A percentile compares a stretch with the other conserved stretches of the same genome.
phyloP scores from a whole-genome alignment of 2,888 invertebrate genomes.

The Anoplius nigerrimus region DNA sequence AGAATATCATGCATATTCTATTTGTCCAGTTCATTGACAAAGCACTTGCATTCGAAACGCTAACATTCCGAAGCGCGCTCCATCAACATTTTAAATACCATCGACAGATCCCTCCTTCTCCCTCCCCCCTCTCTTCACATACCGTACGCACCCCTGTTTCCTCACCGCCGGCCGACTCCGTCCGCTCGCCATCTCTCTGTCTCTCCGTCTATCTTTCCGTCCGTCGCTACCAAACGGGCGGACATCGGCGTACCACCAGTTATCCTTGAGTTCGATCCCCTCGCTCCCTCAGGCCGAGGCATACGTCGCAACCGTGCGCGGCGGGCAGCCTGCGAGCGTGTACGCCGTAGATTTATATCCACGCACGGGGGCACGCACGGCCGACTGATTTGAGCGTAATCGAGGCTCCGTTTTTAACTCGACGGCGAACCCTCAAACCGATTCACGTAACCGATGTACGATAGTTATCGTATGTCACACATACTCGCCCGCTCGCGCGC shows the following conservation, averaged over 20 bases:
- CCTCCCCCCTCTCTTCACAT: background rate
- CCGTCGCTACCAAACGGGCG: slow-evolving; percentile 24
- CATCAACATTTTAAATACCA: slow-evolving; percentile 21
- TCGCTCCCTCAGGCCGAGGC: slow-evolving; percentile 27
- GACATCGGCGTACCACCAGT: slow-evolving; percentile 59
- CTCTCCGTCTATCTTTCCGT: slow-evolving; percentile 2
- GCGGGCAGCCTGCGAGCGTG: slow-evolving; percentile 33
- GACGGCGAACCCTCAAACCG: no score
- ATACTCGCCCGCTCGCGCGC: no score
- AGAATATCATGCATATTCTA: no score
- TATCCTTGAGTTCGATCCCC: slow-evolving; percentile 73
- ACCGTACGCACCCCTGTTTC: no score
- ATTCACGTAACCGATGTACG: no score
- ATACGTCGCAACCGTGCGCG: slow-evolving; percentile 22
- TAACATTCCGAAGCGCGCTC: background rate
- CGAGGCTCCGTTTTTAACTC: background rate
- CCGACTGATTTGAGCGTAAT: slow-evolving; percentile 34
- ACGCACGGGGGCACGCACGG: slow-evolving; percentile 16
- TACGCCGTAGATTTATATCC: slow-evolving; percentile 33
- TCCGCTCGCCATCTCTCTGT: slow-evolving; percentile 27
- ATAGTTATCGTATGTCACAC: no score
- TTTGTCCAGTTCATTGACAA: no score
- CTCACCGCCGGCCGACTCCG: background rate
- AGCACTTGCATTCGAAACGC: no score
- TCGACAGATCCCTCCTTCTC: slow-evolving; percentile 7